phyloP scores from a whole-genome alignment of 2,888 invertebrate genomes.

The Melanchra persicariae region DNA sequence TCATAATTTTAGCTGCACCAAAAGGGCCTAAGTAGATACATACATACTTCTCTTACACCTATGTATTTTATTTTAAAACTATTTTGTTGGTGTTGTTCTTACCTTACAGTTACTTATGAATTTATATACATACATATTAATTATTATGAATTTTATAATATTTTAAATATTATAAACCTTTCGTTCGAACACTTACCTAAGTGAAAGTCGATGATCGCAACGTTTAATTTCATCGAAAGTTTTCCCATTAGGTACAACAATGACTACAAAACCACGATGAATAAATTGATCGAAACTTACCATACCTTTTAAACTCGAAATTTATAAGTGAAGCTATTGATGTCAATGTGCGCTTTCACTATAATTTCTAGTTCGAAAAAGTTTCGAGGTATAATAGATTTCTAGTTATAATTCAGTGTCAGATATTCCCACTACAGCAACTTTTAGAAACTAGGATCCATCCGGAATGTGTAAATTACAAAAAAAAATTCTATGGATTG shows the following conservation, averaged over 20 bases:
- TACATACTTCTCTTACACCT: not conserved
- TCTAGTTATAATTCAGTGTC: not conserved
- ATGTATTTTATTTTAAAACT: not conserved
- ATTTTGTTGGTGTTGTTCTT: constrained; percentile 42
- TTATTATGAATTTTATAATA: not conserved
- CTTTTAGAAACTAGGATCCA: not conserved
- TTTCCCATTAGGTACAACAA: not conserved
- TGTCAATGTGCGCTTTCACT: constrained; percentile 3
- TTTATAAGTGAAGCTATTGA: constrained; percentile 2
- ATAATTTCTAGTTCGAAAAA: not conserved
- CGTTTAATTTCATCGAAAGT: constrained; percentile 10
- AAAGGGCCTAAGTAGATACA: constrained; percentile 13
- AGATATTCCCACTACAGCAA: constrained; percentile 47
- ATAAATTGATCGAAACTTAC: constrained; percentile 18
- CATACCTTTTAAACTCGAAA: not conserved
- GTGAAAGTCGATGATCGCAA: constrained; percentile 1
- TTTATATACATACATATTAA: not conserved
- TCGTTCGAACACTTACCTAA: not conserved
- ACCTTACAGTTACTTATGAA: constrained; percentile 43
- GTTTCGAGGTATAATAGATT: not conserved
- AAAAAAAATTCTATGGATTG: no score
- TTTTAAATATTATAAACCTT: constrained; percentile 8
- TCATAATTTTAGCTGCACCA: constrained; percentile 36
- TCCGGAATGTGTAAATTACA: not conserved
- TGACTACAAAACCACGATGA: constrained; percentile 8